Evolutionary conservation across 2,797 vertebrate species (phyloP).

Genomic region (Megaceryle alcyon): DNA sequence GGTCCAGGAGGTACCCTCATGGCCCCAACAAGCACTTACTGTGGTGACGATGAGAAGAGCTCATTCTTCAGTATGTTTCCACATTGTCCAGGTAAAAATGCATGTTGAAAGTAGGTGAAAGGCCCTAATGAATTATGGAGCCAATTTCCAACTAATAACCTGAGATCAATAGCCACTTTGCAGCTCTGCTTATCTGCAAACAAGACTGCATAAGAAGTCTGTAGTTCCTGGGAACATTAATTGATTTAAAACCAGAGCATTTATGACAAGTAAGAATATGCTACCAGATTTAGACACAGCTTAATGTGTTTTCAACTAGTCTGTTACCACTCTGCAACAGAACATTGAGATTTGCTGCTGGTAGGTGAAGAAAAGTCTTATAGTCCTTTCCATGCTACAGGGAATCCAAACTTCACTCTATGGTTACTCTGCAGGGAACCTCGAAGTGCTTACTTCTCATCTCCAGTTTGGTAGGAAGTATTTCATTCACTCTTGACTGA

Average conservation of each 20-base stretch:
- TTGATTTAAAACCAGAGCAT: background rate
- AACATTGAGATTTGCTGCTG: background rate
- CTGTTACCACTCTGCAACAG: background rate
- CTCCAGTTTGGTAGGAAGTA: background rate
- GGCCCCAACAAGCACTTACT: background rate
- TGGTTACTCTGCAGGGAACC: background rate
- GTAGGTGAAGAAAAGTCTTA: background rate
- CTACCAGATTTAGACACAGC: background rate
- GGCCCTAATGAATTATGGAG: background rate
- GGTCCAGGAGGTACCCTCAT: background rate
- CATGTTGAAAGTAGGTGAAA: background rate
- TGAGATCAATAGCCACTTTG: background rate
- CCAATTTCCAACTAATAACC: background rate
- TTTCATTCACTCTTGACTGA: background rate
- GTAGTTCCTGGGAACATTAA: background rate
- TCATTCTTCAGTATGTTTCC: background rate
- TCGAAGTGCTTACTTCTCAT: background rate
- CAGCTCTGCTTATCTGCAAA: background rate
- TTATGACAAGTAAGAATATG: background rate
- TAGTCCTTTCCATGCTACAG: background rate
- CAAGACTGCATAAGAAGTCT: background rate
- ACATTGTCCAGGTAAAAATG: background rate
- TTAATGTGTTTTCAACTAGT: background rate
- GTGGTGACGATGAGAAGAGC: background rate
- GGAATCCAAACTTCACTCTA: background rate